Conservation (phyloP, 2,888 invertebrate species). For the Choristoneura rosaceana region DNA sequence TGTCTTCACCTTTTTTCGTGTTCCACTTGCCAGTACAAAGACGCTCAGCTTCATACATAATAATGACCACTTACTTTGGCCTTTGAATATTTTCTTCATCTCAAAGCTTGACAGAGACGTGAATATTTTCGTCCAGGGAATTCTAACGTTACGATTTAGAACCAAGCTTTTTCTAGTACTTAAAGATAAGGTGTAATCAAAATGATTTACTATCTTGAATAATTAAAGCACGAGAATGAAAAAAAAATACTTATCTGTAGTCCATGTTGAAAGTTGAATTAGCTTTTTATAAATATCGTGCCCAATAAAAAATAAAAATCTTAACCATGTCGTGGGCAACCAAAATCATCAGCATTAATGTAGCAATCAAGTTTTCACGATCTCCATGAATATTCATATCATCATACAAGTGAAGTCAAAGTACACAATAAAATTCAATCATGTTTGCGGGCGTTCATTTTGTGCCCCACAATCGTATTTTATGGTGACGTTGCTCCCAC, state of each 20-base stretch:
- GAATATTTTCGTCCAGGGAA: slow-evolving; percentile 4
- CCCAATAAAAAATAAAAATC: slow-evolving; percentile 15
- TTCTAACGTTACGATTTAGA: slow-evolving; percentile 2
- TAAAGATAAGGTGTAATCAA: not conserved
- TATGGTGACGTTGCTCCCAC: slow-evolving; percentile 81
- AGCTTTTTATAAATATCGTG: not conserved
- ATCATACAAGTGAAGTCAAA: slow-evolving; percentile 62
- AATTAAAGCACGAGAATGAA: not conserved
- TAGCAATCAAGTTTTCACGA: slow-evolving; percentile 23
- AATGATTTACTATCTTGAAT: not conserved
- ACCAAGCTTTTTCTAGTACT: not conserved
- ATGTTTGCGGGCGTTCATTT: slow-evolving; percentile 69
- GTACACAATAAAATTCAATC: slow-evolving; percentile 81
- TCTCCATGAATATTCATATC: slow-evolving; percentile 44
- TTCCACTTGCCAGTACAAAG: slow-evolving; percentile 12
- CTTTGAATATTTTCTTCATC: slow-evolving; percentile 37
- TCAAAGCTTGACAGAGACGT: slow-evolving; percentile 34
- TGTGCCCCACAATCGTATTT: slow-evolving; percentile 72
- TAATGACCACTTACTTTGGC: slow-evolving; percentile 37
- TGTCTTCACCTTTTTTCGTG: slow-evolving; percentile 31
- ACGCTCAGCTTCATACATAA: slow-evolving; percentile 33
- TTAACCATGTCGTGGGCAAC: not conserved
- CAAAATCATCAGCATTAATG: slow-evolving; percentile 12
- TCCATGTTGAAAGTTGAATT: not conserved
- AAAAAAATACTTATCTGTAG: not conserved